Base-by-base conservation (phyloP, 2,888 invertebrate genomes). In the Encarsia formosa region DNA sequence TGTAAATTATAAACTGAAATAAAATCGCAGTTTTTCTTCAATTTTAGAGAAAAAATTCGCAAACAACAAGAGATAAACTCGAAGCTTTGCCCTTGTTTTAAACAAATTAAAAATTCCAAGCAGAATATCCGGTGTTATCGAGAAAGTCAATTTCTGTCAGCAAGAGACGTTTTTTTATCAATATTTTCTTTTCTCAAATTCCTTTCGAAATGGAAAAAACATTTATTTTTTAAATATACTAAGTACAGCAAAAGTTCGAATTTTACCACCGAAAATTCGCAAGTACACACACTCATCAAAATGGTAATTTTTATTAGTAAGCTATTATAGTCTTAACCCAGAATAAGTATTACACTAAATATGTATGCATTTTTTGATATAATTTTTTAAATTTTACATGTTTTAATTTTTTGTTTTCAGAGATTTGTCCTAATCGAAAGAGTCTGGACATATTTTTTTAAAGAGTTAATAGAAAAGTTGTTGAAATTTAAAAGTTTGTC, bases 161-260 rank as follows among this genome's bases (percentile, higher is more conserved):
- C n/a, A n/a, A n/a, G n/a, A n/a, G n/a, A n/a, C n/a, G n/a, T n/a
- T n/a, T n/a, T n/a, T n/a, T n/a, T n/a, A n/a, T n/a, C n/a, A n/a
- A n/a, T 43, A 16, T 32, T 42, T 43, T 29, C 43, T 18, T 40
- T 48, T 26, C 16, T 55, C 18, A 13, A 16, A 41, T 48, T 55
- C 45, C 22, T 23, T 37, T 38, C 49, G 49, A 56, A 52, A 50
- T 41, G 49, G 39, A 43, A 53, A 53, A 56, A 56, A 56, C 52
- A 50, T 41, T 39, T 31, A 43, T 26, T 13, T 49, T 49, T 39
- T 34, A 42, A 47, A 43, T 52, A 47, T 56, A 50, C 51, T 41
- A 45, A 53, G 23, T 53, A 56, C 47, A 44, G 50, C 44, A 31
- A 53, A 53, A 56, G 34, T 20, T 48, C 38, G 37, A 51, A 49